Conservation (phyloP, 2,113 vertebrate species). For the Cynocephalus volans region DNA sequence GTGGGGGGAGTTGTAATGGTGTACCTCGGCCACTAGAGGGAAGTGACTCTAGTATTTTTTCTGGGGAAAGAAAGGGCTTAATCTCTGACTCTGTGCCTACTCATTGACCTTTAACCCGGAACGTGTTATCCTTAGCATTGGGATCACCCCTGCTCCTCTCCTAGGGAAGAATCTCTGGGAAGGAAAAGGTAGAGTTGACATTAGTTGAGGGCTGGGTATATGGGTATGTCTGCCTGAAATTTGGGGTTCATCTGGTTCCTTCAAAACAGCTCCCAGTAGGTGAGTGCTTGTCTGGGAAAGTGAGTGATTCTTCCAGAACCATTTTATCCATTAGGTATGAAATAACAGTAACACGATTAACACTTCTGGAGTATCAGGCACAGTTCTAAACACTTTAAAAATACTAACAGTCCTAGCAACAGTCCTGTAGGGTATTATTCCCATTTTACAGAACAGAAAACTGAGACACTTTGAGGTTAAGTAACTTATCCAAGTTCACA, state of each 20-base stretch:
- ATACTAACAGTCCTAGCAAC: neutral
- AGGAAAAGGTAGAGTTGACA: neutral
- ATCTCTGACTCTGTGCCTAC: neutral
- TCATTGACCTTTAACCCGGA: neutral
- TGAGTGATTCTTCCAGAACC: slow-evolving; percentile 7
- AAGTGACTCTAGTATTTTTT: slow-evolving; percentile 41
- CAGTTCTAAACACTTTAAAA: neutral
- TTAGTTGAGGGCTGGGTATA: neutral
- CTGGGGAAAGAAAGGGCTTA: neutral
- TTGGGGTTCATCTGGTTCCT: neutral
- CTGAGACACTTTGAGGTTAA: neutral
- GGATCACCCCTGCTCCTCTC: neutral
- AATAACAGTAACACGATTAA: neutral
- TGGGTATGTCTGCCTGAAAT: neutral
- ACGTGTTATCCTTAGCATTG: neutral
- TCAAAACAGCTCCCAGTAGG: neutral
- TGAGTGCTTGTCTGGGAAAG: neutral
- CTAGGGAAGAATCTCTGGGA: neutral
- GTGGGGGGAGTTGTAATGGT: slow-evolving; percentile 21
- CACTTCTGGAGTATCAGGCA: neutral
- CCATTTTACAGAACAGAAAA: slow-evolving; percentile 7
- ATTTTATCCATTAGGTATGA: neutral
- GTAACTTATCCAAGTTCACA: neutral
- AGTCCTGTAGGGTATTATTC: neutral
- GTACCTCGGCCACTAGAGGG: slow-evolving; percentile 68